phyloP scores from a whole-genome alignment of 2,797 vertebrate genomes.

The Danio jaintianensis region DNA sequence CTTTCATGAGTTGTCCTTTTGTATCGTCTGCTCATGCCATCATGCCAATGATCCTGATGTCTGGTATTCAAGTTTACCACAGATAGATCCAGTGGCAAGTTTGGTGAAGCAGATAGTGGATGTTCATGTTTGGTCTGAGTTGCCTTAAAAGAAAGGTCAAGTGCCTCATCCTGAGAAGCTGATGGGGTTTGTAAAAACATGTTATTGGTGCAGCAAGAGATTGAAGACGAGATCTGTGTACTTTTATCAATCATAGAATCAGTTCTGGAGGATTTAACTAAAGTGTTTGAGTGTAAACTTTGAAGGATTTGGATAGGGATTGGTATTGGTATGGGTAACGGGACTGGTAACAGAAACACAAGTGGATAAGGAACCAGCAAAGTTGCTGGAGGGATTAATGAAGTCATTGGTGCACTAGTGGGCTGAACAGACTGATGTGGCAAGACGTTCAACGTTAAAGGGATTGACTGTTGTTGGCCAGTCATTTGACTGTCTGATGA shows the following conservation, averaged over 20 bases:
- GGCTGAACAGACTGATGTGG: conserved; percentile 64
- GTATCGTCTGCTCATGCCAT: conserved; percentile 54
- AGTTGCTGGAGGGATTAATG: conserved; percentile 80
- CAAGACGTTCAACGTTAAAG: conserved; percentile 24
- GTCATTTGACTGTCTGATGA: conserved; percentile 70
- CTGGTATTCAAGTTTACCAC: conserved; percentile 65
- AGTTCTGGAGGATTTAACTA: background rate
- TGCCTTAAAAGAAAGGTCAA: conserved; percentile 82
- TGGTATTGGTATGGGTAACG: conserved; percentile 79
- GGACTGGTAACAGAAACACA: conserved; percentile 82
- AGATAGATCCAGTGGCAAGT: conserved; percentile 79
- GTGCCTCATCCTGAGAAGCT: conserved; percentile 81
- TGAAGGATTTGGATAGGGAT: conserved; percentile 69
- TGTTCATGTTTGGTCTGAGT: conserved; percentile 66
- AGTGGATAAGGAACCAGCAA: conserved; percentile 83
- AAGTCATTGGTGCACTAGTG: conserved; percentile 70
- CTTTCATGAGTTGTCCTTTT: conserved; percentile 72
- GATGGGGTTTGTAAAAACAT: conserved; percentile 59
- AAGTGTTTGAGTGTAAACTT: background rate
- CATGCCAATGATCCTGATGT: conserved; percentile 52
- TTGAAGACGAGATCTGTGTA: conserved; percentile 61
- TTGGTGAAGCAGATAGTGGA: conserved; percentile 63
- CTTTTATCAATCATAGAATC: background rate
- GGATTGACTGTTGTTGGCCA: conserved; percentile 56
- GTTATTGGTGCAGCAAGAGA: background rate